phyloP scores from a whole-genome alignment of 2,113 vertebrate genomes.

The Thalassoma bifasciatum region DNA sequence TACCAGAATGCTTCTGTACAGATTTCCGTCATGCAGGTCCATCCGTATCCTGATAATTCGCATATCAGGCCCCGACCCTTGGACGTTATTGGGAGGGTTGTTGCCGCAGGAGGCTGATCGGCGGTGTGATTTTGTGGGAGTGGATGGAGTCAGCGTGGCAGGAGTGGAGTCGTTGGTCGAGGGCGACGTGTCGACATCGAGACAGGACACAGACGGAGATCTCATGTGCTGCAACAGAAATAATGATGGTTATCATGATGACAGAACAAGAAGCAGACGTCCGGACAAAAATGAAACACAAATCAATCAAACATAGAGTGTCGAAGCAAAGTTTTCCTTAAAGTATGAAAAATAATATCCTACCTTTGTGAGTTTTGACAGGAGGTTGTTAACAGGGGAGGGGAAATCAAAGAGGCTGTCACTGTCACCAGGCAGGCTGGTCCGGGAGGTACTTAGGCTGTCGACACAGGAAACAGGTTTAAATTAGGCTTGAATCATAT shows the following conservation, averaged over 20 bases:
- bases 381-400: slow-evolving; percentile 83
- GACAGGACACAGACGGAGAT: slow-evolving; percentile 90
- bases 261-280: background rate
- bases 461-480: slow-evolving; percentile 12
- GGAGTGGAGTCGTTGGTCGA: slow-evolving; percentile 73
- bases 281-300: background rate
- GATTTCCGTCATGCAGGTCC: slow-evolving; percentile 89
- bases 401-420: slow-evolving; percentile 77
- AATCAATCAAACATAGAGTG: background rate
- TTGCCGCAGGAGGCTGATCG: slow-evolving; percentile 92
- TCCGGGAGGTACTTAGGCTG: slow-evolving; percentile 75
- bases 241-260: background rate
- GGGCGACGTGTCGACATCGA: slow-evolving; percentile 84
- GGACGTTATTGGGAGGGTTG: slow-evolving; percentile 62
- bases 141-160: slow-evolving; percentile 75
- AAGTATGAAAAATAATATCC: background rate
- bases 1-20: slow-evolving; percentile 94
- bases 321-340: background rate
- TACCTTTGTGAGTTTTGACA: slow-evolving; percentile 88
- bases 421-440: slow-evolving; percentile 72
- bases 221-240: slow-evolving; percentile 83
- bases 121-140: slow-evolving; percentile 86
- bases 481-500: background rate
- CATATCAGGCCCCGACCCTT: slow-evolving; percentile 81
- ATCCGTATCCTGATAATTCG: slow-evolving; percentile 90